These are phyloP conservation scores for Eupelmus urozonus DNA, from an alignment of 2,888 invertebrate genomes.

Conservation along the genomic window DNA sequence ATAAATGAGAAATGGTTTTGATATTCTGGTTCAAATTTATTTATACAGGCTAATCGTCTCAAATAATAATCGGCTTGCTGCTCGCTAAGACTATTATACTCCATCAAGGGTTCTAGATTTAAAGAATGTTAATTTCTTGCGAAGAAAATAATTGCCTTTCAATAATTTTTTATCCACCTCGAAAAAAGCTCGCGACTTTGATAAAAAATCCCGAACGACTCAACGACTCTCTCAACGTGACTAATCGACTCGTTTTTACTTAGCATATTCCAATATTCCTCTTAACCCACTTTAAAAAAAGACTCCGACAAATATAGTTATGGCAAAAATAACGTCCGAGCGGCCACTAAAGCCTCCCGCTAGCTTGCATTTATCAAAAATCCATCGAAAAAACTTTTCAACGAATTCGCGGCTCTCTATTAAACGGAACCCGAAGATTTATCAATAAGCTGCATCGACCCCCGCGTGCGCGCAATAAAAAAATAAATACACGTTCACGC, in stretches of 20 bases:
- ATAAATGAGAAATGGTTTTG: too few species aligned
- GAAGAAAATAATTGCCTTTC: neutral
- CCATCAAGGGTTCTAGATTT: too few species aligned
- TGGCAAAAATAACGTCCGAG: too few species aligned
- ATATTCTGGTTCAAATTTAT: too few species aligned
- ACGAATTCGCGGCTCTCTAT: conserved; percentile 16
- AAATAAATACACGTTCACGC: conserved; percentile 15
- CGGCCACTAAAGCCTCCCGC: neutral
- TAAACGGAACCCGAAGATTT: conserved; percentile 27
- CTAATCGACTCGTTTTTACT: conserved; percentile 7
- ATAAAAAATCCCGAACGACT: neutral
- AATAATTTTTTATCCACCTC: neutral
- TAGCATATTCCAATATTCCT: neutral
- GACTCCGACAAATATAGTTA: too few species aligned
- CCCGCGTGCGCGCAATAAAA: neutral
- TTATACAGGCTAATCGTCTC: too few species aligned
- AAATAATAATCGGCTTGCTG: too few species aligned
- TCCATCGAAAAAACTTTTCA: conserved; percentile 20
- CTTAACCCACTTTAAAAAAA: neutral
- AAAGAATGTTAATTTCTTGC: neutral
- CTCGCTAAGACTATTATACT: too few species aligned
- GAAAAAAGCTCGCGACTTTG: conserved; percentile 15
- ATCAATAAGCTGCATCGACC: conserved; percentile 11
- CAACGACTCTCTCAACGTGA: conserved; percentile 1
- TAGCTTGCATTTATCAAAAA: conserved; percentile 14